Evolutionary conservation across 2,797 vertebrate genomes (phyloP).

Genomic region (Diglossa cyanea): DNA sequence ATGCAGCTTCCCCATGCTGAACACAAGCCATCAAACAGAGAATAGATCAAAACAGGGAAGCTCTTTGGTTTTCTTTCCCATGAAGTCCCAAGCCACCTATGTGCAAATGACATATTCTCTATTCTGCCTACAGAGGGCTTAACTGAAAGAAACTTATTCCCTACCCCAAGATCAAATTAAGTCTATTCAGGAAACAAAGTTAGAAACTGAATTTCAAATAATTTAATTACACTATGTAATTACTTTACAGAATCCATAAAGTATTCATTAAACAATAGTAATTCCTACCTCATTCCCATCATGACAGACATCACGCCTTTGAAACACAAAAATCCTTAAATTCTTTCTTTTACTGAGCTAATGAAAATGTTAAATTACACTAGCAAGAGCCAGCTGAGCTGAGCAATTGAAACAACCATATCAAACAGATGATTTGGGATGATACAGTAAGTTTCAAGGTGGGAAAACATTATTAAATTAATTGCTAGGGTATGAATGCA

Average conservation of each 20-base stretch:
- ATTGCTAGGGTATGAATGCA: slow-evolving; percentile 45
- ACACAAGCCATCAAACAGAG: not conserved
- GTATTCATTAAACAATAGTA: slow-evolving; percentile 75
- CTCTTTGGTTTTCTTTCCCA: not conserved
- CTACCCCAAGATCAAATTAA: slow-evolving; percentile 63
- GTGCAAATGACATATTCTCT: slow-evolving; percentile 55
- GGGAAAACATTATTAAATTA: slow-evolving; percentile 62
- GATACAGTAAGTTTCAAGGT: slow-evolving; percentile 55
- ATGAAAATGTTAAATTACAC: slow-evolving; percentile 69
- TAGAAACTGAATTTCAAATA: slow-evolving; percentile 75
- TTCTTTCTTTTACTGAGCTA: slow-evolving; percentile 60
- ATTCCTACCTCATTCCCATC: slow-evolving; percentile 72
- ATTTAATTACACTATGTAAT: slow-evolving; percentile 77
- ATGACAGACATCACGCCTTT: slow-evolving; percentile 57
- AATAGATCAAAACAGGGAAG: slow-evolving; percentile 44
- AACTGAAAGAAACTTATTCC: slow-evolving; percentile 59
- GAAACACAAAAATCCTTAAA: slow-evolving; percentile 66
- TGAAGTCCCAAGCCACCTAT: slow-evolving; percentile 15
- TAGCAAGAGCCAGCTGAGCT: slow-evolving; percentile 26
- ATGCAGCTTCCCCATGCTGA: slow-evolving; percentile 3
- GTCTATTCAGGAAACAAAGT: slow-evolving; percentile 69
- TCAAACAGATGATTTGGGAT: slow-evolving; percentile 59
- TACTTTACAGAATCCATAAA: slow-evolving; percentile 66
- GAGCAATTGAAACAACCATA: slow-evolving; percentile 54
- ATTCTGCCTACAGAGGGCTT: slow-evolving; percentile 41